A percentile compares a stretch with the other conserved stretches of the same genome.
These are phyloP conservation scores for Chironomus tepperi DNA, from an alignment of 1,140 invertebrate species.

Conservation along the genomic window DNA sequence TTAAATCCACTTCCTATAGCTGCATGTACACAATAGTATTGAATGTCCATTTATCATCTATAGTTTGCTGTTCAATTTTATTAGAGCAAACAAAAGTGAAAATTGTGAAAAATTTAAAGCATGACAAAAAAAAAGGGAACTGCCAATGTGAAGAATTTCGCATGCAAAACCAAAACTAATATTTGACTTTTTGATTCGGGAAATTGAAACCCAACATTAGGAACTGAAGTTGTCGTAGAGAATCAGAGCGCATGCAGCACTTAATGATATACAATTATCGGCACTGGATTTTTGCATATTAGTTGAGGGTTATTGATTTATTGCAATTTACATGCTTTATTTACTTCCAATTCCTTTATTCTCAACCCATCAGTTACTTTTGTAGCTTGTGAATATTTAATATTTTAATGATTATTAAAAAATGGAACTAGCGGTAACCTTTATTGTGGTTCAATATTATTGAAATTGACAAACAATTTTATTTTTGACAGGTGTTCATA, in stretches of 20 bases:
- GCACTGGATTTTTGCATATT: neutral
- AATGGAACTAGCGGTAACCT: neutral
- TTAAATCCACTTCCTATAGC: too few species aligned
- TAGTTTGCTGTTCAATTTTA: neutral
- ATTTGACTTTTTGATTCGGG: constrained; percentile 4
- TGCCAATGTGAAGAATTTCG: too few species aligned
- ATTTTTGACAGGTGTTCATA: neutral
- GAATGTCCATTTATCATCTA: neutral
- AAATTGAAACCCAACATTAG: constrained; percentile 8
- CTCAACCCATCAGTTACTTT: too few species aligned
- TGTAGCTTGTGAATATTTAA: neutral
- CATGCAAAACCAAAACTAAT: neutral
- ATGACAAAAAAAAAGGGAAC: neutral
- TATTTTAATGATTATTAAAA: neutral
- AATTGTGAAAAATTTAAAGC: neutral
- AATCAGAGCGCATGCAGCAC: neutral
- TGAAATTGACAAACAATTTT: neutral
- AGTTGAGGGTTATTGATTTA: constrained; percentile 6
- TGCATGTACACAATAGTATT: too few species aligned
- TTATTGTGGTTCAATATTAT: constrained; percentile 14
- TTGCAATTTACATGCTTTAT: neutral
- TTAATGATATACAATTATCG: neutral
- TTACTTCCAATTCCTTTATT: too few species aligned
- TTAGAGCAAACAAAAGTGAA: too few species aligned
- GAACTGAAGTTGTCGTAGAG: neutral